A percentile compares a stretch with the other conserved stretches of the same genome.
Conservation (phyloP, 2,797 vertebrate genomes). For the Squalus acanthias region DNA sequence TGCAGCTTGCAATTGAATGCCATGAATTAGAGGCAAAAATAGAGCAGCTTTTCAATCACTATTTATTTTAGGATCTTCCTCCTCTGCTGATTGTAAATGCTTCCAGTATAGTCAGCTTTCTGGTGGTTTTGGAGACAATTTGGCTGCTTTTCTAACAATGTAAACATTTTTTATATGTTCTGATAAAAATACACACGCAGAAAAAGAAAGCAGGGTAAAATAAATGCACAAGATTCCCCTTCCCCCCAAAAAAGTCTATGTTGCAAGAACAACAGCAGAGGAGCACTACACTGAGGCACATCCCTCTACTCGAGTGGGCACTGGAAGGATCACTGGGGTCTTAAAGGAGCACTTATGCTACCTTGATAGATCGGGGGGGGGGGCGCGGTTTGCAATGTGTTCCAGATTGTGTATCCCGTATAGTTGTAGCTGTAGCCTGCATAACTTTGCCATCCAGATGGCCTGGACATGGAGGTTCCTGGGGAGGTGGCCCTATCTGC, state of each 20-base stretch:
- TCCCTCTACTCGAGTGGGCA: background rate
- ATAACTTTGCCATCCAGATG: background rate
- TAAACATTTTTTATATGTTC: background rate
- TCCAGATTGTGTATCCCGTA: background rate
- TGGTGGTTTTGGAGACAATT: background rate
- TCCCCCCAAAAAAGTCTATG: background rate
- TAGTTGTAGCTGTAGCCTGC: background rate
- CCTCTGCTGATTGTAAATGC: background rate
- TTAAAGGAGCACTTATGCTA: background rate
- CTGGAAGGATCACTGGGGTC: background rate
- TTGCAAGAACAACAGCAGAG: background rate
- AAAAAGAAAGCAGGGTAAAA: background rate
- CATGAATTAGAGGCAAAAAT: background rate
- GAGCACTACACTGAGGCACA: background rate
- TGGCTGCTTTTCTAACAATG: background rate
- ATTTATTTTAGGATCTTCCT: background rate
- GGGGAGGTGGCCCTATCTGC: background rate
- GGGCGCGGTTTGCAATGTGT: background rate
- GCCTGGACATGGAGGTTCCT: background rate
- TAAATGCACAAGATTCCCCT: background rate
- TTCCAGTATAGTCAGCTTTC: background rate
- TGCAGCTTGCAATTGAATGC: background rate
- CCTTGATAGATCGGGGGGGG: background rate
- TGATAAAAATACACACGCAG: background rate
- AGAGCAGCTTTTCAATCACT: background rate